A percentile compares a stretch with the other conserved stretches of the same genome.
Conservation (phyloP, 1,140 invertebrate genomes). For the Bicyclus anynana region DNA sequence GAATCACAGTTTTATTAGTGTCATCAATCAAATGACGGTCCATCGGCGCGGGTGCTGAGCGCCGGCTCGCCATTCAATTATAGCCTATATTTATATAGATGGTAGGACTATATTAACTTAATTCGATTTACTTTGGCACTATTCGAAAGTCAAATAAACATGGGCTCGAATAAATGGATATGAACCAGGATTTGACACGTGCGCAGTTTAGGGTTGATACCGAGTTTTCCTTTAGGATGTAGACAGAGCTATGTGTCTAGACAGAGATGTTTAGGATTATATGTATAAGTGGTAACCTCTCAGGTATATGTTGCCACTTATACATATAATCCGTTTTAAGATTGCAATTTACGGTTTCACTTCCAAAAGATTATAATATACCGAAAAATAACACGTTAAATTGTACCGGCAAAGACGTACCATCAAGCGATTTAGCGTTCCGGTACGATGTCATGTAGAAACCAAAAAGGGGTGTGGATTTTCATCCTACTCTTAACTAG, state of each 20-base stretch:
- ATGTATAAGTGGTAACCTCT: too few species aligned
- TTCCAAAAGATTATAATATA: too few species aligned
- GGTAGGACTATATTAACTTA: slow-evolving; percentile 35
- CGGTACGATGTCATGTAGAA: too few species aligned
- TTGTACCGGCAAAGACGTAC: too few species aligned
- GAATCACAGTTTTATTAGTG: slow-evolving; percentile 75
- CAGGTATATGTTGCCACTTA: too few species aligned
- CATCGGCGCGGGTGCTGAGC: slow-evolving; percentile 43
- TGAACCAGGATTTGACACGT: slow-evolving; percentile 66
- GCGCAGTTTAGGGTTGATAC: slow-evolving; percentile 33
- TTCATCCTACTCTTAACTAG: too few species aligned
- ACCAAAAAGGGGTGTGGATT: too few species aligned
- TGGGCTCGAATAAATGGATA: slow-evolving; percentile 65
- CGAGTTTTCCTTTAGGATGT: not conserved
- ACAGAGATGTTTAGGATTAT: not conserved
- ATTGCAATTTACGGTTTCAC: too few species aligned
- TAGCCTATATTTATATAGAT: slow-evolving; percentile 36
- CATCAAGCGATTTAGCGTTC: too few species aligned
- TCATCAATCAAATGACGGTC: slow-evolving; percentile 73
- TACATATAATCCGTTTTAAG: too few species aligned
- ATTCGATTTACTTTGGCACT: slow-evolving; percentile 37
- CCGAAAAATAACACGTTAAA: too few species aligned
- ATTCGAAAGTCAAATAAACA: slow-evolving; percentile 71
- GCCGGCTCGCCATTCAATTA: slow-evolving; percentile 34
- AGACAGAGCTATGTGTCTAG: not conserved